phyloP scores from a whole-genome alignment of 2,888 invertebrate species.

The Chrysolina oricalcia region DNA sequence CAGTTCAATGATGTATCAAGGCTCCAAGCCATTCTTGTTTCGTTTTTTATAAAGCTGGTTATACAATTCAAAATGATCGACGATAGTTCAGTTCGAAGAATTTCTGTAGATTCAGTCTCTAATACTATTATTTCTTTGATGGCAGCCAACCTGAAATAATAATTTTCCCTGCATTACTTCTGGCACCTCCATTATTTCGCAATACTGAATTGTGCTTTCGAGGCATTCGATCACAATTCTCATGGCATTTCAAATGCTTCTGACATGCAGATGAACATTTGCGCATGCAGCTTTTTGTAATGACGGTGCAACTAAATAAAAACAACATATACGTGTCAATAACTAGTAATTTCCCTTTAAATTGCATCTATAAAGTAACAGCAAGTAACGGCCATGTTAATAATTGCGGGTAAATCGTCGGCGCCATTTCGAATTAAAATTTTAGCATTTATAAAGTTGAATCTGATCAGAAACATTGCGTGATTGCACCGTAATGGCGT shows the following conservation, averaged over 20 bases:
- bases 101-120: no score
- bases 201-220: background rate
- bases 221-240: background rate
- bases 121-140: no score
- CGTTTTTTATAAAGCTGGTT: no score
- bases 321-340: constrained; percentile 49
- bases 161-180: no score
- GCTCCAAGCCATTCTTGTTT: no score
- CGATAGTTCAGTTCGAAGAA: no score
- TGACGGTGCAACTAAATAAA: constrained; percentile 37
- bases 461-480: constrained; percentile 59
- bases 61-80: no score
- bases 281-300: constrained; percentile 40
- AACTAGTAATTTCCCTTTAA: constrained; percentile 41
- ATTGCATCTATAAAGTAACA: constrained; percentile 46
- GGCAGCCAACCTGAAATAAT: no score
- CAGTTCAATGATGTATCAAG: no score
- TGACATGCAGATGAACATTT: constrained; percentile 33
- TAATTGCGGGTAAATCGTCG: constrained; percentile 47
- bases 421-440: constrained; percentile 54
- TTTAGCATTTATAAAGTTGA: constrained; percentile 53
- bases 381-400: constrained; percentile 46
- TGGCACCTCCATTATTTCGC: background rate
- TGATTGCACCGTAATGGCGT: constrained; percentile 58
- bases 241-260: constrained; percentile 15